Evolutionary conservation across 2,113 vertebrate species (phyloP), one percentile per base, ranked within the genome.

Genomic region (Menura novaehollandiae): DNA sequence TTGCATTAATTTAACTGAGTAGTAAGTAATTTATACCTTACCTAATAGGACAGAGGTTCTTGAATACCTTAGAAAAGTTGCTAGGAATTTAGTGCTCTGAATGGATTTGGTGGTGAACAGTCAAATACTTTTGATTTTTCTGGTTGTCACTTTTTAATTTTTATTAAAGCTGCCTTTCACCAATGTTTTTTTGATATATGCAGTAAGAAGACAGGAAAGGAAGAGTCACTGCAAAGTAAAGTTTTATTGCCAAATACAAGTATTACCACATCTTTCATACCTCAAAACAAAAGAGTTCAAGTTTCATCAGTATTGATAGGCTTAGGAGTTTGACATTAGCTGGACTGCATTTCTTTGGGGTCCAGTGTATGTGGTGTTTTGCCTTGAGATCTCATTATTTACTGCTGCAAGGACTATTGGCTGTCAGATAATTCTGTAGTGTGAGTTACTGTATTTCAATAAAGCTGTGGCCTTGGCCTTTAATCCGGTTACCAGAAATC

Each of bases 401-500:
- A 91, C 85, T 91, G 52, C 79, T 92, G 56, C 60, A 91, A 67
- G 64, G 90, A 68, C 72, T 91, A 46, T 52, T 84, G 79, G 52
- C 79, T 97, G 95, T 94, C 92, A 88, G 95, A 86, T 89, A 72
- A 74, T 88, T 87, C 41, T 82, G 68, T 56, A 60, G 44, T 47
- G 76, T 91, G 92, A 96, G 68, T 92, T 95, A 94, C 69, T 60
- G 88, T 86, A 82, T 92, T 96, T 93, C 91, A 93, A 75, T 95
- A 78, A 94, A 92, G 64, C 79, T 86, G 52, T 67, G 64, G 55
- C 95, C 92, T 94, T 97, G 95, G 93, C 93, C 92, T 94, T 96
- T 96, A 89, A 68, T 94, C 52, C 0, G 1, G 52, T 91, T 93
- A 75, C 64, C 17, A 86, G 85, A 88, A 79, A 91, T 80, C 72